Percentiles rank a stretch among this genome's conserved stretches.
These are phyloP conservation scores for Propsilocerus akamusi DNA, from an alignment of 1,140 invertebrate species.

Conservation along the genomic window DNA sequence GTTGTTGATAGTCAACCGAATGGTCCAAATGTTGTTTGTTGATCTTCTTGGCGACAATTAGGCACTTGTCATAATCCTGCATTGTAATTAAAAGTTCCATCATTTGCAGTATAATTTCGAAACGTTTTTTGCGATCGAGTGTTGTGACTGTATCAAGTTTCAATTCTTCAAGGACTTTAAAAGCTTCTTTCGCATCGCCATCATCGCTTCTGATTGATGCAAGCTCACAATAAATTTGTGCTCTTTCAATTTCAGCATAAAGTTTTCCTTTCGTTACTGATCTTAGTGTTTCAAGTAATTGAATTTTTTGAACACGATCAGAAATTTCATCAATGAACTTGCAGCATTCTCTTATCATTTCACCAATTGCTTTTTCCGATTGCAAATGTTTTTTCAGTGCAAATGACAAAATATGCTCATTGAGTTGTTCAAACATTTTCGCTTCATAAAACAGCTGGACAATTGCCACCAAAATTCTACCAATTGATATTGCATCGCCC, in stretches of 20 bases:
- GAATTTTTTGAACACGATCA: not conserved
- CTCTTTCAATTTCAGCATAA: slow-evolving; percentile 2
- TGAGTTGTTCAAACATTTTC: not conserved
- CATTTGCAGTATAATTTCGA: not conserved
- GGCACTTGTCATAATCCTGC: not conserved
- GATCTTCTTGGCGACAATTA: not conserved
- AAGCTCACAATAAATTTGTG: not conserved
- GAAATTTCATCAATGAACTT: not conserved
- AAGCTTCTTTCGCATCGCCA: not conserved
- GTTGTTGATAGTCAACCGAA: not conserved
- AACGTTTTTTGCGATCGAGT: not conserved
- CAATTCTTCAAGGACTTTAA: not conserved
- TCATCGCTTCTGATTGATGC: not conserved
- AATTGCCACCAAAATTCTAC: not conserved
- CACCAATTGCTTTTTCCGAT: not conserved
- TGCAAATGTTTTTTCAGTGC: not conserved
- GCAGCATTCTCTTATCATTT: not conserved
- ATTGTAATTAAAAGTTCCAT: not conserved
- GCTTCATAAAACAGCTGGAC: not conserved
- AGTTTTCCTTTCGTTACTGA: not conserved
- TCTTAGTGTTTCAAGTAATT: not conserved
- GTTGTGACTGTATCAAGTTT: not conserved
- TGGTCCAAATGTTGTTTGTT: not conserved
- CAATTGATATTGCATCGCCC: slow-evolving; percentile 1
- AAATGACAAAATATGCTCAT: not conserved